Base-by-base conservation (phyloP, 2,797 vertebrate species). In the Hafferia zeledoni region DNA sequence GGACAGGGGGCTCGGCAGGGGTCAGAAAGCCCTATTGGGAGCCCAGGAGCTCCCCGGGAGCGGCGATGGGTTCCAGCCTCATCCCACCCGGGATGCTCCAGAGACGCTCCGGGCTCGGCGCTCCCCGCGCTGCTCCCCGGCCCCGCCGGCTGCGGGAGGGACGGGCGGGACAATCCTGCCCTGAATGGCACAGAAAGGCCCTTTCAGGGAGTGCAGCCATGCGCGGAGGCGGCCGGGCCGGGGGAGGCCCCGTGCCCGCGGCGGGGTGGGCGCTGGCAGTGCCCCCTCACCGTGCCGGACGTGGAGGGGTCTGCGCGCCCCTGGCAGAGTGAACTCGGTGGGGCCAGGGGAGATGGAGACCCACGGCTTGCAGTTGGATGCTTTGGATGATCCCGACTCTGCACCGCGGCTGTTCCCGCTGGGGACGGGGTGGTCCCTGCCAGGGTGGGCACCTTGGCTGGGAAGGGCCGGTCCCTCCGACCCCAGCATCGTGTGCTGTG, bases 21-120 rank as follows among this genome's bases (percentile, higher is more conserved):
- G 39, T 31, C n/a, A 15, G 13, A 71, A 60, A 30, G 10, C 18
- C 31, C 75, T 43, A 23, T 11, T 17, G 3, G 57, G 44, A 50
- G 47, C 1, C 35, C 27, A 10, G 68, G 44, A 31, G 18, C 37
- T 85, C 37, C 28, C 14, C 22, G 5, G 59, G 46, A 50, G 47
- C 0, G 2, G 17, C 5, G 3, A 25, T 5, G 79, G 13, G n/a
- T 50, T 35, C 46, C 0, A 0, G 4, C 28, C 0, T 0, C 14
- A 31, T 8, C 11, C 30, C 23, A 11, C 19, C 0, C 1, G 65
- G 13, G 33, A 33, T 30, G 20, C 13, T 64, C 33, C n/a, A 14
- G 52, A 30, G 47, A 19, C 17, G n/a, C 27, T 49, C 39, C 0
- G 0, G 23, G 11, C 2, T 7, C 0, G 2, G 31, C 2, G 0